phyloP scores from a whole-genome alignment of 2,888 invertebrate species.

The Agriotes lineatus region DNA sequence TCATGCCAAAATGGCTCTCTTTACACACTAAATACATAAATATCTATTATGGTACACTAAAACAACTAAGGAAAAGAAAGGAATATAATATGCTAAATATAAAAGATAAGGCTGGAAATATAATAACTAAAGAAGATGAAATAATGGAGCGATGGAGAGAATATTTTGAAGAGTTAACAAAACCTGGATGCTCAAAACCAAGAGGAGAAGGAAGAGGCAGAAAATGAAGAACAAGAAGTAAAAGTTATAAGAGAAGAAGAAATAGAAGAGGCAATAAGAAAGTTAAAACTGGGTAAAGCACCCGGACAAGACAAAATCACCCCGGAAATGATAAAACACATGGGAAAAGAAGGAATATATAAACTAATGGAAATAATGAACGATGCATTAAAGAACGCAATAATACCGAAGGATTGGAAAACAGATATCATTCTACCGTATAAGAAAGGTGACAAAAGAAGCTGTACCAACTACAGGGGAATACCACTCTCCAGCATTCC shows the following conservation, averaged over 20 bases:
- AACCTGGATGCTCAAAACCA: too few relatives aligned
- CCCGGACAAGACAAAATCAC: too few relatives aligned
- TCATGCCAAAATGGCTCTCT: too few relatives aligned
- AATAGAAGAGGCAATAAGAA: too few relatives aligned
- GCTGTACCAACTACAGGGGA: too few relatives aligned
- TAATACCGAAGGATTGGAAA: too few relatives aligned
- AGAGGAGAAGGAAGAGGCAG: neutral
- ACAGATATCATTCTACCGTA: neutral
- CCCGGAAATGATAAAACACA: too few relatives aligned
- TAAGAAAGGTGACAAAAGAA: neutral
- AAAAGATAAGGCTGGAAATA: constrained; percentile 17
- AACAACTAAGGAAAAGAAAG: too few relatives aligned
- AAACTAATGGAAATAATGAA: constrained; percentile 10
- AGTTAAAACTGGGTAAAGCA: neutral
- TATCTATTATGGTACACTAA: constrained; percentile 15
- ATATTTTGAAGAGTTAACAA: too few relatives aligned
- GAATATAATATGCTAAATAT: constrained; percentile 17
- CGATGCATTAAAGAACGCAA: neutral
- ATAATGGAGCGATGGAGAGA: constrained; percentile 3
- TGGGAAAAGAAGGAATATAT: neutral
- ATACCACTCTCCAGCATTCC: constrained; percentile 1
- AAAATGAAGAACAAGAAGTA: constrained; percentile 1
- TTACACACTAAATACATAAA: too few relatives aligned
- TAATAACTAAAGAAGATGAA: constrained; percentile 17
- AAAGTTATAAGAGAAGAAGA: neutral